phyloP scores from a whole-genome alignment of 2,113 vertebrate species.

The Gasterosteus aculeatus region DNA sequence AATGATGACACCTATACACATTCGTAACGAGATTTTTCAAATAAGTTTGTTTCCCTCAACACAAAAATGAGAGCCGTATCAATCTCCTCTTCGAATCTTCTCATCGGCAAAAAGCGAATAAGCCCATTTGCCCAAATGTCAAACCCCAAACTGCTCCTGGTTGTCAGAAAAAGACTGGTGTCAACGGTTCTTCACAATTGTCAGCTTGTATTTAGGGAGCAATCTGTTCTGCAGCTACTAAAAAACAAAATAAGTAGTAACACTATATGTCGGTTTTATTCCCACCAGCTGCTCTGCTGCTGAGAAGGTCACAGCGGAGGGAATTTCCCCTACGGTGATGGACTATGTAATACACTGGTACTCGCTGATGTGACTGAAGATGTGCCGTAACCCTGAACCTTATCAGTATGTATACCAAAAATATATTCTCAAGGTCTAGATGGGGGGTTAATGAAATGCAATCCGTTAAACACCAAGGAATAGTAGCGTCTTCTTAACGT shows the following conservation, averaged over 20 bases:
- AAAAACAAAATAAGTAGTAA: background rate
- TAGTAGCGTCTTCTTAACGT: background rate
- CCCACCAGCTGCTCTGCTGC: conserved; percentile 6
- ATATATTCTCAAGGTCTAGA: background rate
- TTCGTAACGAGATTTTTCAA: conserved; percentile 7
- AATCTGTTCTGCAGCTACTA: conserved; percentile 8
- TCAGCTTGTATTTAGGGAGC: conserved; percentile 1
- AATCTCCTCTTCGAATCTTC: background rate
- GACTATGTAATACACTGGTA: background rate
- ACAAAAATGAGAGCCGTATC: background rate
- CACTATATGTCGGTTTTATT: background rate
- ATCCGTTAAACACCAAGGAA: background rate
- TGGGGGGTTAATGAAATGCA: background rate
- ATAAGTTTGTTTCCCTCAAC: background rate
- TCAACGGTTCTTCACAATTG: conserved; percentile 5
- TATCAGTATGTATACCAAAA: background rate
- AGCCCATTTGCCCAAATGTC: background rate
- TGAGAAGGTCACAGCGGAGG: conserved; percentile 9
- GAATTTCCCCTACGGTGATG: background rate
- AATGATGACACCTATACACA: conserved; percentile 1
- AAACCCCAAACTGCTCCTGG: background rate
- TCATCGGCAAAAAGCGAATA: background rate
- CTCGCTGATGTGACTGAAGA: conserved; percentile 2
- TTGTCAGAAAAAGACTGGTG: background rate
- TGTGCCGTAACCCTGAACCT: background rate